phyloP scores from a whole-genome alignment of 2,113 vertebrate genomes.

The Sinocyclocheilus grahami region DNA sequence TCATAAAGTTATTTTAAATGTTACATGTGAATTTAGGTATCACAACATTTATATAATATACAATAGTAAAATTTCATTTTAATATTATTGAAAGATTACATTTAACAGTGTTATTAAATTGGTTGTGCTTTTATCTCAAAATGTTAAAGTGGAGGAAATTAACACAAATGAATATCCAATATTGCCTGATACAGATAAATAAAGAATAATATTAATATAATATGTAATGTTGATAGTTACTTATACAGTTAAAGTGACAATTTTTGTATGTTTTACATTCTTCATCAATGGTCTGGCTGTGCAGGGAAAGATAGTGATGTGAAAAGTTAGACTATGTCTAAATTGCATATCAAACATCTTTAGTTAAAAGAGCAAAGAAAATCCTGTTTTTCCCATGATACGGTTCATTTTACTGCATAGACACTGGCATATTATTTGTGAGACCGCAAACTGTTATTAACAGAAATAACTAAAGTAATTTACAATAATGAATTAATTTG shows the following conservation, averaged over 20 bases:
- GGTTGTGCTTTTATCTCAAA: too few species aligned
- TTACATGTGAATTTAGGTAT: too few species aligned
- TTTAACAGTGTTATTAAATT: too few species aligned
- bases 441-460: background rate
- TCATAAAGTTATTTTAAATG: background rate
- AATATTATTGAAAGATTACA: too few species aligned
- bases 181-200: background rate
- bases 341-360: background rate
- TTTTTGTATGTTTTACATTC: background rate
- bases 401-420: background rate
- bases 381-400: background rate
- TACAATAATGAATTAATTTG: background rate
- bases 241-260: background rate
- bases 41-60: background rate
- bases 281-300: background rate
- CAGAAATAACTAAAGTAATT: background rate
- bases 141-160: too few species aligned
- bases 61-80: too few species aligned
- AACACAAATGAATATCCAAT: background rate
- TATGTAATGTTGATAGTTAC: background rate
- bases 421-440: background rate
- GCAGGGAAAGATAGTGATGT: background rate
- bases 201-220: background rate
- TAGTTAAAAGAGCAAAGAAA: background rate
- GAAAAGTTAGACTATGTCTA: background rate